phyloP scores from a whole-genome alignment of 35 echinoderm and acorn worm species.

The Ophiothrix spiculata region DNA sequence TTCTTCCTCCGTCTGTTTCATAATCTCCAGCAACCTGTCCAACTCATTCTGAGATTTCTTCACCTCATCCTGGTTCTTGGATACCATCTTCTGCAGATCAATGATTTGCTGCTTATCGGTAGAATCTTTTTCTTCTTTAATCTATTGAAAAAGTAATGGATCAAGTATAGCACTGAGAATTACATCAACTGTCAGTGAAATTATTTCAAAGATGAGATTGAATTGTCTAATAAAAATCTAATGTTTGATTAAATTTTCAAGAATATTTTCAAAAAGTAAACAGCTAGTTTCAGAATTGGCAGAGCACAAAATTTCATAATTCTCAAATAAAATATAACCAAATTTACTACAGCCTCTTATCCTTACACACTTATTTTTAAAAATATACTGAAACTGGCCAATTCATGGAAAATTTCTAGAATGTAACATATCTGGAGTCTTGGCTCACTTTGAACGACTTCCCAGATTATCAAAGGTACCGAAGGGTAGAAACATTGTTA shows the following conservation, averaged over 20 bases:
- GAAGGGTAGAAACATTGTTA: too few species aligned
- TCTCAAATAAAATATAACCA: too few species aligned
- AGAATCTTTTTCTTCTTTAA: constrained; percentile 84
- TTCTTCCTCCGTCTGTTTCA: constrained; percentile 97
- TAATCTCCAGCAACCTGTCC: constrained; percentile 92
- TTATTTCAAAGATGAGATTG: neutral
- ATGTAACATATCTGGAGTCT: too few species aligned
- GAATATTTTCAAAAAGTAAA: too few species aligned
- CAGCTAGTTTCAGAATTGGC: neutral
- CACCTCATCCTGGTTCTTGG: constrained; percentile 49
- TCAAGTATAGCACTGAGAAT: neutral
- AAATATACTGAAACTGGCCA: too few species aligned
- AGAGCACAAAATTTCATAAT: neutral
- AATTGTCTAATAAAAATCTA: too few species aligned
- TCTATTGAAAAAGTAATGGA: constrained; percentile 44
- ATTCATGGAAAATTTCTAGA: too few species aligned
- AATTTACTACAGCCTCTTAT: too few species aligned
- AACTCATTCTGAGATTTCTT: constrained; percentile 89
- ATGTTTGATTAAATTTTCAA: too few species aligned
- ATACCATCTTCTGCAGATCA: constrained; percentile 50
- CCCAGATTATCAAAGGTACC: too few species aligned
- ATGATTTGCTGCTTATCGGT: constrained; percentile 38
- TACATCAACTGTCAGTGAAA: neutral
- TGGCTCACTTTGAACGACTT: too few species aligned
- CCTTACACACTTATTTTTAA: too few species aligned